Base-by-base conservation (phyloP, 2,888 invertebrate genomes). In the Colletes collaris region DNA sequence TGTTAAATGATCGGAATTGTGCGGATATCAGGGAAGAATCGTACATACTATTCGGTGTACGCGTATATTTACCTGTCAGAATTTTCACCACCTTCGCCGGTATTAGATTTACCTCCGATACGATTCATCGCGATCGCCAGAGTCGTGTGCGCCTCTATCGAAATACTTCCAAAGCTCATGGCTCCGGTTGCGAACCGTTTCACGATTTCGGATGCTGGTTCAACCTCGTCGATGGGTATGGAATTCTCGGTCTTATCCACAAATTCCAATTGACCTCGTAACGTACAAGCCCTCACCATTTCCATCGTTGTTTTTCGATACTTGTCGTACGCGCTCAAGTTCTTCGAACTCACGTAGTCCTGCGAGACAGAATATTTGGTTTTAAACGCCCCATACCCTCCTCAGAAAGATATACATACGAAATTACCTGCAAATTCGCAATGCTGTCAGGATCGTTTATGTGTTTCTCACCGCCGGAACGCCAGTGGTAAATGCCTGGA, bases 81-180 rank as follows among this genome's bases (percentile, higher is more conserved):
- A 89, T 96, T 95, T 93, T 97, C 97, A 75, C 97, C 99, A 76
- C 99, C 99, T 94, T 99, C 99, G 37, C 99, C 99, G 0, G 99
- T 99, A 93, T 99, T 99, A 80, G 99, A 99, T 94, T 99, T 99
- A 84, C 97, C 99, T 3, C 98, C 98, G 87, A 99, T 96, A 85
- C 97, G 96, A 93, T 99, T 99, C 99, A 99, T 99, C 0, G 99
- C 99, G 69, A 98, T 94, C 0, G 99, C 99, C 46, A 99, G 94
- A 0, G 99, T 97, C 40, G 97, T 95, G 94, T 99, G 99, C 0
- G 99, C 97, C 93, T 99, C 99, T 89, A 98, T 94, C 0, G 99
- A 99, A 89, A 99, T 99, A 77, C 98, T 98, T 0, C 98, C 98
- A 93, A 98, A 98, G 88, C 98, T 98, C 98, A 99, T 99, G 0